These are phyloP conservation scores for Neodiprion virginianus DNA, from an alignment of 1,140 invertebrate genomes.

Conservation along the genomic window DNA sequence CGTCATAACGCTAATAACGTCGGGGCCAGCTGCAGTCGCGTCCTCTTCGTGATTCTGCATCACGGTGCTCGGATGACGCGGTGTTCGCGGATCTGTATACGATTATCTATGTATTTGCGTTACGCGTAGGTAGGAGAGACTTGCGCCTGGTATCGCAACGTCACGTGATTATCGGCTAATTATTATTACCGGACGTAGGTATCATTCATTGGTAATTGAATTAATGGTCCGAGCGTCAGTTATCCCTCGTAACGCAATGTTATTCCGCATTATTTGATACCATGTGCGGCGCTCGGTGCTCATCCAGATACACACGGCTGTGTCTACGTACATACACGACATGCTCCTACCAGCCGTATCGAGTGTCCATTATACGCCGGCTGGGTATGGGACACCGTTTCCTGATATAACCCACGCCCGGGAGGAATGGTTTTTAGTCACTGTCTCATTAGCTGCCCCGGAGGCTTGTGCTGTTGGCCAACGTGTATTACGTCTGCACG, in stretches of 20 bases:
- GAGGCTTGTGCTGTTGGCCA: too few species aligned
- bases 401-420: too few species aligned
- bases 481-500: too few species aligned
- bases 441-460: too few species aligned
- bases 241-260: neutral
- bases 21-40: neutral
- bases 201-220: slow-evolving; percentile 7
- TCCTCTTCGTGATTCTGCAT: neutral
- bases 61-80: neutral
- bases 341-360: too few species aligned
- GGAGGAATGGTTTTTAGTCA: too few species aligned
- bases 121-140: neutral
- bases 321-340: too few species aligned
- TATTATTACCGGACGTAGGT: neutral
- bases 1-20: slow-evolving; percentile 2
- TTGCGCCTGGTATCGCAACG: neutral
- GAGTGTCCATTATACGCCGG: too few species aligned
- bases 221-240: neutral
- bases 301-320: too few species aligned
- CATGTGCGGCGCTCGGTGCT: too few species aligned
- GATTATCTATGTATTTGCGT: neutral
- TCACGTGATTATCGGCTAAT: slow-evolving; percentile 2
- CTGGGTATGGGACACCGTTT: too few species aligned
- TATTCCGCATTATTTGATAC: neutral
- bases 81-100: neutral